Evolutionary conservation across 1,140 invertebrate genomes (phyloP), one percentile per base, ranked within the genome.

Genomic region (Ips nitidus): DNA sequence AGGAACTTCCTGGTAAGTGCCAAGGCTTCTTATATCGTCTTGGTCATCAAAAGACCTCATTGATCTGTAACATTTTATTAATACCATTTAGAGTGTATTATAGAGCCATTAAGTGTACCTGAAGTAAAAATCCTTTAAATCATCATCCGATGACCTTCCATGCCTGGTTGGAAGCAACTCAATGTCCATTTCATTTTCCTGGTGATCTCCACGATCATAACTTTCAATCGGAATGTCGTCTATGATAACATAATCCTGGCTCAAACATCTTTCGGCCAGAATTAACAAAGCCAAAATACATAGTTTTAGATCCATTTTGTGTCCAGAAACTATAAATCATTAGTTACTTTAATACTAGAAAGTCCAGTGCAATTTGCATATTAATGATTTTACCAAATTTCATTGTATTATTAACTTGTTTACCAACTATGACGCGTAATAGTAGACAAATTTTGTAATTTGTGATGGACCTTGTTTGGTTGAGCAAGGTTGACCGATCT

Each of bases 91-190:
- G 2, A n/a, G 41, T 3, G 4, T 22, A 60, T 39, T 45, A 38
- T 40, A 47, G 22, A 47, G 22, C 22, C 2, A 3, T 1, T 36
- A 59, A 45, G 41, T 41, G 7, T 69, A 74, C 61, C 73, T 70
- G 62, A 74, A 76, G 58, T 72, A 76, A 36, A 67, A 59, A 4
- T 71, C 69, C 52, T 74, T 74, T 4, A 70, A 62, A 40, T 76
- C 74, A 37, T 71, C 66, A 2, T 71, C 59, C 43, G 41, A 58
- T 3, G 52, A 56, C 5, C 56, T 22, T 43, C 55, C 52, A 41
- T 61, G 22, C 40, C 65, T 71, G 5, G 47, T 56, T 41, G 64
- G 71, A 64, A 63, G 57, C 36, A 70, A 50, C 47, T 70, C 67
- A n/a, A 72, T 47, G 61, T 72, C 70, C 52, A 74, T 69, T 45